phyloP scores from a whole-genome alignment of 2,888 invertebrate genomes.

The Tipula vernalis region DNA sequence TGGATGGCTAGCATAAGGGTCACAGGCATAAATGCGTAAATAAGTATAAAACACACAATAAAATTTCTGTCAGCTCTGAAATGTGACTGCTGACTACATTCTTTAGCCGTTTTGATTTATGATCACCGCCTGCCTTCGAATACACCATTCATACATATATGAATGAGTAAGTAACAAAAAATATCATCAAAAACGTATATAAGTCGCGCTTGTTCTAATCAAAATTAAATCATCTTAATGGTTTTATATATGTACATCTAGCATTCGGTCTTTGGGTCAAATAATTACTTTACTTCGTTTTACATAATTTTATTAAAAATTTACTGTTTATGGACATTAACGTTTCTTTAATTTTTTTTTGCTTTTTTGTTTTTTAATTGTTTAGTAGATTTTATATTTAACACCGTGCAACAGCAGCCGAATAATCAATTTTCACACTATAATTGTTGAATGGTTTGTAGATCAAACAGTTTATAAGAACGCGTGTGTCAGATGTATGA shows the following conservation, averaged over 20 bases:
- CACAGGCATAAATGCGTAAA: neutral
- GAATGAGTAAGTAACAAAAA: neutral
- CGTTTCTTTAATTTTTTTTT: neutral
- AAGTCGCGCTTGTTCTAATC: neutral
- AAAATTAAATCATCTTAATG: neutral
- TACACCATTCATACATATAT: neutral
- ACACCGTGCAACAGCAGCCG: neutral
- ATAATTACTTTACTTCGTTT: neutral
- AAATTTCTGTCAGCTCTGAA: neutral
- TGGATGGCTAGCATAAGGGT: neutral
- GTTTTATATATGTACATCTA: neutral
- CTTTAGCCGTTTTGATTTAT: neutral
- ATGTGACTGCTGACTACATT: neutral
- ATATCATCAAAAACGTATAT: neutral
- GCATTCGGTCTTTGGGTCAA: neutral
- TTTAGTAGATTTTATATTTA: neutral
- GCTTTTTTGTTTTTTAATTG: neutral
- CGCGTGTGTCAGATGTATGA: neutral
- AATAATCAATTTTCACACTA: neutral
- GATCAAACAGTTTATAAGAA: neutral
- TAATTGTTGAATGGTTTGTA: neutral
- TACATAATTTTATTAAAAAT: neutral
- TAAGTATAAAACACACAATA: neutral
- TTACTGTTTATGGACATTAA: neutral
- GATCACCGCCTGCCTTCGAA: neutral